Percentiles rank a stretch among this genome's conserved stretches.
These are phyloP conservation scores for Anguilla megastoma DNA, from an alignment of 2,797 vertebrate genomes.

Conservation along the genomic window DNA sequence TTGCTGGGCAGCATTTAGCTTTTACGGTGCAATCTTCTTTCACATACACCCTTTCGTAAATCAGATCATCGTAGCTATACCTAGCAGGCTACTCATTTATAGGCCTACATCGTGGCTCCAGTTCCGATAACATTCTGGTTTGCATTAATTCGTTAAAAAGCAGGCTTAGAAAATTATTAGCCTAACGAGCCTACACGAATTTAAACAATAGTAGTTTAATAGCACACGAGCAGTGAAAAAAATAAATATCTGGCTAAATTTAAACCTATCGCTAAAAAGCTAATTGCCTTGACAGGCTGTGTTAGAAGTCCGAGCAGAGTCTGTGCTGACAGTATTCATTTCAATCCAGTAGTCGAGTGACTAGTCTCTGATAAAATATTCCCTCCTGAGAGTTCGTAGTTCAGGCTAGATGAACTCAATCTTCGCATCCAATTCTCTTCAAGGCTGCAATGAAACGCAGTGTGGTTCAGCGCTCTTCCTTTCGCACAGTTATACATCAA, in stretches of 20 bases:
- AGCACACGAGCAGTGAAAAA: background rate
- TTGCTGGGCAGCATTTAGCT: background rate
- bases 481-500: slow-evolving; percentile 44
- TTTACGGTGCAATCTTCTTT: background rate
- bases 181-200: background rate
- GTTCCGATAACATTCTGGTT: background rate
- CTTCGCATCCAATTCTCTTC: slow-evolving; percentile 78
- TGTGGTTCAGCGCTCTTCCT: slow-evolving; percentile 34
- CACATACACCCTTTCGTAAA: background rate
- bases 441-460: slow-evolving; percentile 60
- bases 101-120: background rate
- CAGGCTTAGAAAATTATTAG: background rate
- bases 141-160: background rate
- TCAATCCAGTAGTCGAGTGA: slow-evolving; percentile 57
- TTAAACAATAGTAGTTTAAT: background rate
- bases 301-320: slow-evolving; percentile 65
- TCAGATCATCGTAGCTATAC: background rate
- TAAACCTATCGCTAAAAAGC: background rate
- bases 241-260: background rate
- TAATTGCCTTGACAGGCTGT: slow-evolving; percentile 56
- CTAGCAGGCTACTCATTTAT: background rate
- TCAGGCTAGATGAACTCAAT: slow-evolving; percentile 78
- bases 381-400: slow-evolving; percentile 67
- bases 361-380: slow-evolving; percentile 65
- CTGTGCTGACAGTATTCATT: slow-evolving; percentile 69